These are phyloP conservation scores for Mamestra configurata DNA, from an alignment of 1,140 invertebrate genomes.

Conservation along the genomic window DNA sequence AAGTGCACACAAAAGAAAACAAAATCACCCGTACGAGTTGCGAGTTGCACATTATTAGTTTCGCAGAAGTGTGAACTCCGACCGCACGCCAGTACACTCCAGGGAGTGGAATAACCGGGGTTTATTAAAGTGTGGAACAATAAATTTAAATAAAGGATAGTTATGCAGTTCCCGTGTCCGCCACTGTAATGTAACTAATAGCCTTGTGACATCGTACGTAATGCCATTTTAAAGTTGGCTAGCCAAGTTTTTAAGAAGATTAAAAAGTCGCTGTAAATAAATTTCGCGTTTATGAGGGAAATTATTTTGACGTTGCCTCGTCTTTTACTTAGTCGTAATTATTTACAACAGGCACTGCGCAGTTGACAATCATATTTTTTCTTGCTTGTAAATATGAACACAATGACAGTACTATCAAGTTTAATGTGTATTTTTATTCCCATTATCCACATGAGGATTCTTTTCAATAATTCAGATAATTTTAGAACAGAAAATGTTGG, in stretches of 20 bases:
- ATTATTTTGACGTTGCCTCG: neutral
- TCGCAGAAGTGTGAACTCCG: constrained; percentile 68
- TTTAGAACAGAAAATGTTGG: too few species aligned
- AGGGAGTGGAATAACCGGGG: constrained; percentile 60
- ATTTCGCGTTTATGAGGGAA: constrained; percentile 19
- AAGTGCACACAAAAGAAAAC: constrained; percentile 57
- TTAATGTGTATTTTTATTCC: too few species aligned
- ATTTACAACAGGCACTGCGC: neutral
- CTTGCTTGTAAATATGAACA: too few species aligned
- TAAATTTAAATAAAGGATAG: constrained; percentile 86
- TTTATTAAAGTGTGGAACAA: constrained; percentile 66
- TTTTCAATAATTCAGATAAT: too few species aligned
- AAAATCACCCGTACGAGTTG: constrained; percentile 45
- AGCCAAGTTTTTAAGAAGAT: constrained; percentile 30
- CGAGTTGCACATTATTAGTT: constrained; percentile 73
- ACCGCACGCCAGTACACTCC: constrained; percentile 52
- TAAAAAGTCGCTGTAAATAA: constrained; percentile 31
- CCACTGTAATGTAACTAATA: constrained; percentile 60
- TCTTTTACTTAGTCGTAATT: neutral
- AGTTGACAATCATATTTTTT: too few species aligned
- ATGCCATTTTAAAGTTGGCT: constrained; percentile 44
- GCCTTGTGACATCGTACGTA: constrained; percentile 40
- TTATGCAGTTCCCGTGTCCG: constrained; percentile 81
- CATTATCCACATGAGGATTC: too few species aligned
- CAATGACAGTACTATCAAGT: too few species aligned